A percentile compares a stretch with the other conserved stretches of the same genome.
Conservation (phyloP, 2,888 invertebrate genomes). For the Drosophila parthenogenetica region DNA sequence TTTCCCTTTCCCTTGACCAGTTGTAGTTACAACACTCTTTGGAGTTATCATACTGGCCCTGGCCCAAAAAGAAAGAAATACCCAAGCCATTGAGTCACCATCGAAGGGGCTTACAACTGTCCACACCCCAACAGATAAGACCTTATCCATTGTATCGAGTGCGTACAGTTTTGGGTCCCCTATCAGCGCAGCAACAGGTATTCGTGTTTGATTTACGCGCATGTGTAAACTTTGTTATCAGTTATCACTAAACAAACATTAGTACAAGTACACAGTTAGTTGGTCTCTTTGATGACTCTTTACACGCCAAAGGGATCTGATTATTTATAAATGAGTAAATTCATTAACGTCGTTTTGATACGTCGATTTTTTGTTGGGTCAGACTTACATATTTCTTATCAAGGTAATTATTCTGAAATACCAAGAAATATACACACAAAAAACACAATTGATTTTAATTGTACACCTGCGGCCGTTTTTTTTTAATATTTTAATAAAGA, state of each 20-base stretch:
- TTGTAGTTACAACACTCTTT: conserved; percentile 25
- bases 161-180: conserved; percentile 16
- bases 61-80: conserved; percentile 56
- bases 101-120: conserved; percentile 25
- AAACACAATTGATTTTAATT: too few relatives aligned
- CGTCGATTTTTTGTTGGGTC: conserved; percentile 21
- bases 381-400: neutral
- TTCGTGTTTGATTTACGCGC: conserved; percentile 56
- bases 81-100: conserved; percentile 43
- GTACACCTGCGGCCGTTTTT: too few relatives aligned
- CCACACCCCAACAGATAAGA: conserved; percentile 45
- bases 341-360: conserved; percentile 37
- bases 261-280: conserved; percentile 29
- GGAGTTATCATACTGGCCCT: conserved; percentile 55
- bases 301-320: conserved; percentile 43
- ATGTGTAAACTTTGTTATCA: conserved; percentile 41
- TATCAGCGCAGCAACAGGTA: conserved; percentile 40
- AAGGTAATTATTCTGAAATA: neutral
- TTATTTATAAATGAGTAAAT: conserved; percentile 30
- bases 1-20: neutral
- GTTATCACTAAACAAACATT: conserved; percentile 58
- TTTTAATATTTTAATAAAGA: too few relatives aligned
- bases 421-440: neutral
- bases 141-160: conserved; percentile 14
- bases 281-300: conserved; percentile 39